phyloP scores from a whole-genome alignment of 2,797 vertebrate species.

The Delichon dasypus region DNA sequence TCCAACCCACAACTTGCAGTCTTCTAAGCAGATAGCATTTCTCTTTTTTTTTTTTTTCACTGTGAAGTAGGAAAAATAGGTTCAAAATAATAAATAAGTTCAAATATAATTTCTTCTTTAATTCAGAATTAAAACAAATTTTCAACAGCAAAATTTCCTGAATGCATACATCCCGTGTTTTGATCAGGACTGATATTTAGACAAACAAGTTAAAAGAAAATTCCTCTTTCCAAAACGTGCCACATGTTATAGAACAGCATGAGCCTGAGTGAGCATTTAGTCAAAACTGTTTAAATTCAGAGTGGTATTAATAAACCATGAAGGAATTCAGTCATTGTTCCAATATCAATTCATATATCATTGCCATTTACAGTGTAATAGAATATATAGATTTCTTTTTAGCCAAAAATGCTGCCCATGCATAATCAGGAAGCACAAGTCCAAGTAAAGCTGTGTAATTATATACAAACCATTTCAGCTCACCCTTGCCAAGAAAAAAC shows the following conservation, averaged over 20 bases:
- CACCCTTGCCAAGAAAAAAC: constrained; percentile 22
- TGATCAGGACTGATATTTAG: background rate
- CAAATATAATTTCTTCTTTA: background rate
- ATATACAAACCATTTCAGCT: background rate
- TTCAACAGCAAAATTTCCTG: background rate
- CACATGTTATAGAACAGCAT: background rate
- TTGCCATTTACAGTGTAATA: background rate
- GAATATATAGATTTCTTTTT: background rate
- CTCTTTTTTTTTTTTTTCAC: background rate
- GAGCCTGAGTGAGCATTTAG: background rate
- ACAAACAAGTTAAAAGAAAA: background rate
- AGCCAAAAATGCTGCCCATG: constrained; percentile 16
- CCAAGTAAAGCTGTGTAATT: background rate
- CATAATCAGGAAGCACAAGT: background rate
- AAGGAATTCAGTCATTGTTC: constrained; percentile 35
- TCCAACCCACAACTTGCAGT: background rate
- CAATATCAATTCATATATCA: constrained; percentile 29
- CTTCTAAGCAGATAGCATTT: background rate
- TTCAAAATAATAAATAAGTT: background rate
- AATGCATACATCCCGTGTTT: background rate
- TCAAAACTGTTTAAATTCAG: constrained; percentile 30
- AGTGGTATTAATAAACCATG: constrained; percentile 11
- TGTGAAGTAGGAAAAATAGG: background rate
- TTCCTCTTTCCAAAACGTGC: background rate
- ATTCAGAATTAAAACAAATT: background rate